Evolutionary conservation across 2,888 invertebrate genomes (phyloP), one percentile per base, ranked within the genome.

Genomic region (Epistrophella euchroma): DNA sequence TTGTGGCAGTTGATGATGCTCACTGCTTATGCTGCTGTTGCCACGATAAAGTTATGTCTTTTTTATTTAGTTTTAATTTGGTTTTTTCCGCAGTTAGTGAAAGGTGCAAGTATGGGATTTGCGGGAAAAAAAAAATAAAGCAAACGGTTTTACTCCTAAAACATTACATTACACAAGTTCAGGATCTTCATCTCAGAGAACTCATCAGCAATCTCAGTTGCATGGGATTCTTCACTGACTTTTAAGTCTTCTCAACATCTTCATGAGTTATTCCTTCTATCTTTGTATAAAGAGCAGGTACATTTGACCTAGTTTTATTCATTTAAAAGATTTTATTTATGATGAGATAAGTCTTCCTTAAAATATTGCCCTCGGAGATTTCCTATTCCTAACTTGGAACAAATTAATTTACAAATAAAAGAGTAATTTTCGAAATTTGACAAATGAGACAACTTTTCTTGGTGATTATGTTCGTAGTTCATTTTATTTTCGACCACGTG

Each of bases 391-490:
- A 0, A 25, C 22, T 50, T 50, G 7, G 15, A 50, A 37, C 43
- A 66, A 73, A 32, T 50, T 60, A 79, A 73, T 56, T 73, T 58
- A 60, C 32, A 52, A 66, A 58, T n/a, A 17, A 66, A 19, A 15
- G 19, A 50, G 35, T 50, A 72, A 60, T 73, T 73, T 52, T 7
- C 40, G 50, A 66, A 79, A 73, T 56, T 72, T 35, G 43, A 43
- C 72, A 66, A 77, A 66, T 76, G 64, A 40, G 56, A 71, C n/a
- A 76, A 55, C 66, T 77, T 35, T 60, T 66, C 43, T 58, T 50
- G 40, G 66, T 58, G 40, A 76, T 71, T 71, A 76, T 28, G 56
- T 15, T 58, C 19, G 37, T 58, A 50, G 58, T 58, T 58, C 19
- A 58, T 19, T 52, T 71, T n/a, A 45, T 40, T n/a, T 22, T 32